A percentile compares a stretch with the other conserved stretches of the same genome.
Evolutionary conservation across 2,113 vertebrate genomes (phyloP).

Genomic region (Dissostichus mawsoni): DNA sequence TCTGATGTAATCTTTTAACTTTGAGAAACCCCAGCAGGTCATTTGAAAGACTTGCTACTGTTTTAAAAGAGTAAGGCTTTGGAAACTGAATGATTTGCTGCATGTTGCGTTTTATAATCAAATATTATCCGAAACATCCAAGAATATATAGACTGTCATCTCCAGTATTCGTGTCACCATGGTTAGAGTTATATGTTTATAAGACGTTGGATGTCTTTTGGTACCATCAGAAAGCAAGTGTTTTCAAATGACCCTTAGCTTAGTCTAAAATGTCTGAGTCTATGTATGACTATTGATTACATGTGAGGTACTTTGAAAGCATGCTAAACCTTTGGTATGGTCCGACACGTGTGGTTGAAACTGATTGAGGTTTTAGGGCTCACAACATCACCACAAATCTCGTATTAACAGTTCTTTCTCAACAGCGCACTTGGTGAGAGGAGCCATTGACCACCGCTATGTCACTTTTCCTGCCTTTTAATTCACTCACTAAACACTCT

Average conservation of each 20-base stretch:
- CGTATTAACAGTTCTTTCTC: conserved; percentile 31
- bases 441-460: conserved; percentile 3
- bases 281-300: neutral
- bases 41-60: conserved; percentile 21
- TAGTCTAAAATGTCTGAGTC: no score
- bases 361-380: neutral
- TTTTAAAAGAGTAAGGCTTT: neutral
- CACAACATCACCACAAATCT: neutral
- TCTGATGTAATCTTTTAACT: neutral
- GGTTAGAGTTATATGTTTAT: no score
- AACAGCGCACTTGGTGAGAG: conserved; percentile 16
- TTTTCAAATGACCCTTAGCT: conserved; percentile 1
- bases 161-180: neutral
- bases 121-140: neutral
- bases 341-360: conserved; percentile 1
- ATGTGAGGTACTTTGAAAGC: conserved; percentile 7
- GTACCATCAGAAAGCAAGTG: no score
- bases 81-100: neutral
- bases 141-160: neutral
- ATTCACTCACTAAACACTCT: conserved; percentile 32
- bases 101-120: neutral
- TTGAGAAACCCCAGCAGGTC: neutral
- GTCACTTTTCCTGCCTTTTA: conserved; percentile 26
- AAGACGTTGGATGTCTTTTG: no score
- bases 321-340: conserved; percentile 30